A percentile compares a stretch with the other conserved stretches of the same genome.
These are phyloP conservation scores for Aphidius colemani DNA, from an alignment of 2,888 invertebrate species.

Conservation along the genomic window DNA sequence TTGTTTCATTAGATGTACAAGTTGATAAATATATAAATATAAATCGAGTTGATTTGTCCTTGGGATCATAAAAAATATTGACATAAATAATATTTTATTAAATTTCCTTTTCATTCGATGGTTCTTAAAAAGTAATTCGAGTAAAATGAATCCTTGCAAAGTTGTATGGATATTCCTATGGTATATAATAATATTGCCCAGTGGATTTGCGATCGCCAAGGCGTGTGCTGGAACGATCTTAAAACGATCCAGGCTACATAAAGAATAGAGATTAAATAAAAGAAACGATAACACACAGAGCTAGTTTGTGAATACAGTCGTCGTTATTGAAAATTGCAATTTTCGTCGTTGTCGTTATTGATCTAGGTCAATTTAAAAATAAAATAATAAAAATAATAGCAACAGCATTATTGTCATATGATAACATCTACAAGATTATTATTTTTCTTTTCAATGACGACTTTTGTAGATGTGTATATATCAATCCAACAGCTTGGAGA, in stretches of 20 bases:
- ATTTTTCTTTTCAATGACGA: not conserved
- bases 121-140: too few species aligned
- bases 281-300: constrained; percentile 30
- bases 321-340: constrained; percentile 39
- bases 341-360: constrained; percentile 27
- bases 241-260: constrained; percentile 10
- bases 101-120: too few species aligned
- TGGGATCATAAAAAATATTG: too few species aligned
- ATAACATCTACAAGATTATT: too few species aligned
- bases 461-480: not conserved
- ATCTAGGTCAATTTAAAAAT: too few species aligned
- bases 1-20: too few species aligned
- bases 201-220: constrained; percentile 12
- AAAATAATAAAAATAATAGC: too few species aligned
- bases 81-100: too few species aligned
- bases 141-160: not conserved
- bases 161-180: not conserved
- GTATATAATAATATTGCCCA: not conserved
- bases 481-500: too few species aligned
- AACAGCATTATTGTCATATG: too few species aligned
- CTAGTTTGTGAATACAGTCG: constrained; percentile 29
- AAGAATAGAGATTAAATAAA: constrained; percentile 25
- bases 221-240: constrained; percentile 19
- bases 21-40: too few species aligned
- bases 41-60: too few species aligned